These are phyloP conservation scores for Sus cebifrons DNA, from an alignment of 2,797 vertebrate species.

Conservation along the genomic window DNA sequence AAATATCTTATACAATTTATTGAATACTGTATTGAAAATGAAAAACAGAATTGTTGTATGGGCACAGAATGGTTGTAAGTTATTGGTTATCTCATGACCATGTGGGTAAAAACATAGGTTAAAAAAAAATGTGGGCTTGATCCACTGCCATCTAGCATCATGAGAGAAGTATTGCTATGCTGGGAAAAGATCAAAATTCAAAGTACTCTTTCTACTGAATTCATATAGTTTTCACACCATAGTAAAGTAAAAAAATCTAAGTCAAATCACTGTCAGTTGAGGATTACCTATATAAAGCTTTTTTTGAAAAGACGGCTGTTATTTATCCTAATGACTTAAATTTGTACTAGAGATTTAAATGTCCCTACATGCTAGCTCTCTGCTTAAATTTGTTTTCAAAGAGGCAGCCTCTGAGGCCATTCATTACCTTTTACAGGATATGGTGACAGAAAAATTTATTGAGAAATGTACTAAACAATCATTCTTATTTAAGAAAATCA, in stretches of 20 bases:
- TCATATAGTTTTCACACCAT: not conserved
- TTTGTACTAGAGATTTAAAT: not conserved
- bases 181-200: not conserved
- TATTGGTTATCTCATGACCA: not conserved
- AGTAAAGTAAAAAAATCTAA: not conserved
- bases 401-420: not conserved
- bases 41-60: not conserved
- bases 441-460: not conserved
- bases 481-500: not conserved
- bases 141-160: not conserved
- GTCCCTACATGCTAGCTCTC: not conserved
- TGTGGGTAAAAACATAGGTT: not conserved
- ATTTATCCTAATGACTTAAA: not conserved
- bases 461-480: not conserved
- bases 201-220: not conserved
- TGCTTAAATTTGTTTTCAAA: constrained; percentile 31
- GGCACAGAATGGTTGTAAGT: not conserved
- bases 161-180: not conserved
- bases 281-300: not conserved
- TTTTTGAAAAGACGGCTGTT: not conserved
- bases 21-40: not conserved
- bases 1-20: not conserved
- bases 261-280: not conserved
- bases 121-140: not conserved
- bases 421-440: not conserved